These are phyloP conservation scores for Mythimna impura DNA, from an alignment of 2,888 invertebrate species.

Conservation along the genomic window DNA sequence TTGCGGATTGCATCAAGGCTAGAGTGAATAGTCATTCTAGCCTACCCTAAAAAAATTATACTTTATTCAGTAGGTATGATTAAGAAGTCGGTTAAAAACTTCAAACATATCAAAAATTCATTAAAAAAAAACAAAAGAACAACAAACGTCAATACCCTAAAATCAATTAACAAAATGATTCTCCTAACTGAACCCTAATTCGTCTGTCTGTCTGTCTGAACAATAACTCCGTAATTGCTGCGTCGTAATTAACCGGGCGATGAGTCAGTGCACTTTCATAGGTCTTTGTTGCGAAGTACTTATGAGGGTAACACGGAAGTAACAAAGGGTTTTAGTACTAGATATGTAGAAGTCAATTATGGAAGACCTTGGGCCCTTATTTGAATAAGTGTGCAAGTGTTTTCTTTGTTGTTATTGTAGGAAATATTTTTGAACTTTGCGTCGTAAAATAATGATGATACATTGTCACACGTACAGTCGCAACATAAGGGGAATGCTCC, in stretches of 20 bases:
- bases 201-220: constrained; percentile 68
- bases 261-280: constrained; percentile 68
- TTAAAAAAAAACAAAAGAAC: background rate
- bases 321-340: constrained; percentile 62
- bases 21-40: too few species aligned
- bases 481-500: too few species aligned
- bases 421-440: constrained; percentile 45
- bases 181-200: constrained; percentile 62
- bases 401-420: constrained; percentile 52
- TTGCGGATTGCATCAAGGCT: too few species aligned
- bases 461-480: background rate
- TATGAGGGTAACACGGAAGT: constrained; percentile 56
- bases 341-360: constrained; percentile 59
- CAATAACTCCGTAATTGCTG: constrained; percentile 65
- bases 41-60: too few species aligned
- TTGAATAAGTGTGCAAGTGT: constrained; percentile 45
- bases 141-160: constrained; percentile 22
- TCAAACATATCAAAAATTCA: too few species aligned
- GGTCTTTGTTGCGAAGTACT: constrained; percentile 59
- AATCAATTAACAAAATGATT: constrained; percentile 40
- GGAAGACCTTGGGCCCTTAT: constrained; percentile 57
- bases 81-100: too few species aligned
- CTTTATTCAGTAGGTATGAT: too few species aligned
- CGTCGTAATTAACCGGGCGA: constrained; percentile 59
- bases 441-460: constrained; percentile 15